Evolutionary conservation across 2,888 invertebrate species (phyloP).

Genomic region (Mythimna albipuncta): DNA sequence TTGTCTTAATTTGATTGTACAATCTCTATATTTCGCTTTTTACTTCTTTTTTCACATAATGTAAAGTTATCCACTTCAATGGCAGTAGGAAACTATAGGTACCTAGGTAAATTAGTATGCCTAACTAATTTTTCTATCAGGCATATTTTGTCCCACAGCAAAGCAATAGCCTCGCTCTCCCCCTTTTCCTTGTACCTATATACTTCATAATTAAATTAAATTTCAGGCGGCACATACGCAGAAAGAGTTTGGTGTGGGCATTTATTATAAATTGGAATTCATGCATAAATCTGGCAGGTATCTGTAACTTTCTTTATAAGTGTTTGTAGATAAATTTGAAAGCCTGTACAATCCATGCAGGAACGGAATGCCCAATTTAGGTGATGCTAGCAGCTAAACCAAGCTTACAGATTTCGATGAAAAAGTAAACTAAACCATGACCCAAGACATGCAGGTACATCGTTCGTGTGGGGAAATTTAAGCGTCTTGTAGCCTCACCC

Average conservation of each 20-base stretch:
- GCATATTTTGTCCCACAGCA: neutral
- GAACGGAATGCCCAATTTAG: no score
- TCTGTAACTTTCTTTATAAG: neutral
- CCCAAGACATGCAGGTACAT: no score
- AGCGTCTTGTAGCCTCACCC: no score
- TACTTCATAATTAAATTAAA: neutral
- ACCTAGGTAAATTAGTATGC: no score
- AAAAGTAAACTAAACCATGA: neutral
- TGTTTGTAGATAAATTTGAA: neutral
- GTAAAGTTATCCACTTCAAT: no score
- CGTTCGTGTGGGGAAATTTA: no score
- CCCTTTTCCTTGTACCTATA: neutral
- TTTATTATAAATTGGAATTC: slow-evolving; percentile 78
- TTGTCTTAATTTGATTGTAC: no score
- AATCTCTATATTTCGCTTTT: no score
- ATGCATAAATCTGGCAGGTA: slow-evolving; percentile 77
- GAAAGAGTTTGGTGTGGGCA: slow-evolving; percentile 72
- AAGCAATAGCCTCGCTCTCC: neutral
- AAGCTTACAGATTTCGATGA: neutral
- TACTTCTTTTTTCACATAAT: no score
- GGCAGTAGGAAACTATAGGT: no score
- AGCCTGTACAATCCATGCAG: neutral
- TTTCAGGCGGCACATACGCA: slow-evolving; percentile 79
- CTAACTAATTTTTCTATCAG: neutral
- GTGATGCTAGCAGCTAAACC: no score